Evolutionary conservation across 2,888 invertebrate genomes (phyloP), one percentile per base, ranked within the genome.

Genomic region (Cheiracanthium punctorium): DNA sequence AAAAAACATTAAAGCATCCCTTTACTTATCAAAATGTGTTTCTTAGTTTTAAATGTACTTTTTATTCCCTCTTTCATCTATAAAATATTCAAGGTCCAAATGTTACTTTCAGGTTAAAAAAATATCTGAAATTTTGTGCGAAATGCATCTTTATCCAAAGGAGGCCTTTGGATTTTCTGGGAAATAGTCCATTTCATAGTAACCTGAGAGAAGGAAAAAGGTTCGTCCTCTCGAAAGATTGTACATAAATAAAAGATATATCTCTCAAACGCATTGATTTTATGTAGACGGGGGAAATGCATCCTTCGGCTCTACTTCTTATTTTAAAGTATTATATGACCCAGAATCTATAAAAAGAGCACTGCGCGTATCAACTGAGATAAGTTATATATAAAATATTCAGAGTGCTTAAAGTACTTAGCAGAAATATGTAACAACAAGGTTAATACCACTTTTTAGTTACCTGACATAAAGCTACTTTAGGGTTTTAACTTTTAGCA

Each of bases 221-320:
- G 43, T 48, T 48, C 43, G 17, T 17, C 14, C 43, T 17, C 43
- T 48, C 17, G n/a, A 48, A 17, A 48, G 43, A 48, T 48, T 48
- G 43, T 48, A 48, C 43, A 48, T 48, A 48, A 48, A 48, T 48
- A 48, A 48, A 48, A 48, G 43, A 48, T 48, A 48, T 48, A 48
- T 48, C 43, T 48, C 17, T 48, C 43, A 48, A 17, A 48, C 14
- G 17, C 14, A 48, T 48, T 48, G 43, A 48, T 48, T 48, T 48
- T 48, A 48, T 48, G 43, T 48, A 48, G 43, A 48, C 43, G 43
- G 43, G 2, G 2, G 10, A 17, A 48, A 48, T 48, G n/a, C 14
- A 48, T 48, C 43, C 14, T 48, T 17, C 37, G 14, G 43, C 14
- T 17, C 43, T 17, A 48, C 14, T 48, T 48, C 37, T 48, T 48